Evolutionary conservation across 2,888 invertebrate genomes (phyloP).

Genomic region (Bhutanitis thaidina): DNA sequence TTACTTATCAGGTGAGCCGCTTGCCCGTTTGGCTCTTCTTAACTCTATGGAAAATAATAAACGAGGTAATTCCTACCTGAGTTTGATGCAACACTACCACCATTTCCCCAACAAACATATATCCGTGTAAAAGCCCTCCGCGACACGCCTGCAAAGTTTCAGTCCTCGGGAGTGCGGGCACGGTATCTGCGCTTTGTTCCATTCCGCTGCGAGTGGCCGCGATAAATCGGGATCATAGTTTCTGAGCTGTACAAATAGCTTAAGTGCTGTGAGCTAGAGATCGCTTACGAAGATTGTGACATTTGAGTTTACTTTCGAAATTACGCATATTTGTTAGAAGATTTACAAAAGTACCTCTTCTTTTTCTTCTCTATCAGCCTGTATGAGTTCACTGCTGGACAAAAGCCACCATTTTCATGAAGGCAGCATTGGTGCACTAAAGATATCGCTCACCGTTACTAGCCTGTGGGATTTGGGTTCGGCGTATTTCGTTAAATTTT

Average conservation of each 20-base stretch:
- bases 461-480: too few relatives aligned
- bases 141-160: conserved; percentile 18
- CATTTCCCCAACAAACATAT: conserved; percentile 20
- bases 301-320: too few relatives aligned
- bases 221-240: conserved; percentile 16
- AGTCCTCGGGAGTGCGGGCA: conserved; percentile 13
- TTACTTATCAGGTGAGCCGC: too few relatives aligned
- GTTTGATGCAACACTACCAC: conserved; percentile 14
- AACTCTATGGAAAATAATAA: conserved; percentile 15
- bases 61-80: conserved; percentile 13
- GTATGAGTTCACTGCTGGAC: too few relatives aligned
- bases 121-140: conserved; percentile 21
- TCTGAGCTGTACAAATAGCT: conserved; percentile 1
- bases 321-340: too few relatives aligned
- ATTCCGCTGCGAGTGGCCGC: neutral
- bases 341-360: too few relatives aligned
- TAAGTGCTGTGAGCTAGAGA: neutral
- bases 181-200: conserved; percentile 13
- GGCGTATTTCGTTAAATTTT: too few relatives aligned
- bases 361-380: too few relatives aligned
- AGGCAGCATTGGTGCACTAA: too few relatives aligned
- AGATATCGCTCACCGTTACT: too few relatives aligned
- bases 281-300: neutral
- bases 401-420: too few relatives aligned
- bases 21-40: too few relatives aligned